These are phyloP conservation scores for Premnoplex brunnescens DNA, from an alignment of 2,797 vertebrate species.

Conservation along the genomic window DNA sequence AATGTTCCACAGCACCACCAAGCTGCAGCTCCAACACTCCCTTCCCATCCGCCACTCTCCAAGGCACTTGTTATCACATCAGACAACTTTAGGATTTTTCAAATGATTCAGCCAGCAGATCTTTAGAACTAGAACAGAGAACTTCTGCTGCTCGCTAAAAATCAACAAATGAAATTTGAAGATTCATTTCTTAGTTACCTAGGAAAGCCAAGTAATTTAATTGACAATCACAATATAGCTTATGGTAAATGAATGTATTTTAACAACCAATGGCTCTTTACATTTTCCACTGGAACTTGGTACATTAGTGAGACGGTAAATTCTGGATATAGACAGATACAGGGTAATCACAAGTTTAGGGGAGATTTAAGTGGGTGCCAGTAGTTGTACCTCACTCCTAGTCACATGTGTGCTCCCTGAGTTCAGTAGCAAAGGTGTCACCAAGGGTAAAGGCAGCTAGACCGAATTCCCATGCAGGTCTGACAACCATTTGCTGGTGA, in stretches of 20 bases:
- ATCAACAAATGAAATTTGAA: background rate
- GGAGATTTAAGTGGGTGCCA: background rate
- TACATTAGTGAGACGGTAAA: background rate
- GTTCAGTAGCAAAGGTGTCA: background rate
- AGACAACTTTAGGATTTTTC: background rate
- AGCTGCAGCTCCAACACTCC: background rate
- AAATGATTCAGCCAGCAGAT: background rate
- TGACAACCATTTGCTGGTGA: background rate
- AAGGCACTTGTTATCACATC: background rate
- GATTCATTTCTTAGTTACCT: background rate
- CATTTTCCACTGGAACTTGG: background rate
- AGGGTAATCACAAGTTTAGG: background rate
- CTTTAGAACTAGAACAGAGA: background rate
- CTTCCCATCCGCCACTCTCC: background rate
- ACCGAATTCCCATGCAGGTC: background rate
- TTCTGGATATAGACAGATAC: background rate
- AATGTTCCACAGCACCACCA: background rate
- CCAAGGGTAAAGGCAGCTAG: background rate
- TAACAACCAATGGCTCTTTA: background rate
- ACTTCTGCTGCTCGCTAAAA: background rate
- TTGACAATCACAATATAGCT: background rate
- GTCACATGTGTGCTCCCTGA: accelerated
- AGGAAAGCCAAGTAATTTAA: background rate
- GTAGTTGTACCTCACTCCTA: background rate
- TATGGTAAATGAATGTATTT: background rate